Evolutionary conservation across 2,888 invertebrate genomes (phyloP).

Genomic region (Branchipolynoe longqiensis): DNA sequence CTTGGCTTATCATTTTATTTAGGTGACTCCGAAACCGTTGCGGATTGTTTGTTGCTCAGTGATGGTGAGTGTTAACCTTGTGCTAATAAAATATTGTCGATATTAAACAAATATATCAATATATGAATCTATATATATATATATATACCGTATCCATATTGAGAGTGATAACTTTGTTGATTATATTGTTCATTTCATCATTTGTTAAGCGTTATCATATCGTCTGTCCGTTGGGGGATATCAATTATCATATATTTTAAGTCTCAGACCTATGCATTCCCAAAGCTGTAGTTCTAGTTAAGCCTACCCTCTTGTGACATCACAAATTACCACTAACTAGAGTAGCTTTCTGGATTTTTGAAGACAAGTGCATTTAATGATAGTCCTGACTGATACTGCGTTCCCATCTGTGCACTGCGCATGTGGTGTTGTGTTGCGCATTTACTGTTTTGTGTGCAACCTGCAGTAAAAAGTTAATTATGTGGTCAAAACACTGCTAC

Average conservation of each 20-base stretch:
- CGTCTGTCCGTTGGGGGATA: not conserved
- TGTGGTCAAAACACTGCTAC: no score
- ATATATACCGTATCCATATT: no score
- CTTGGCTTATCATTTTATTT: no score
- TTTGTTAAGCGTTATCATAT: constrained; percentile 9
- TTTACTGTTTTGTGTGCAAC: no score
- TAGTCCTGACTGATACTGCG: no score
- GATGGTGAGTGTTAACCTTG: not conserved
- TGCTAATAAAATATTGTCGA: not conserved
- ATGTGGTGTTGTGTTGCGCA: no score
- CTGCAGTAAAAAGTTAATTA: no score
- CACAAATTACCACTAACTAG: not conserved
- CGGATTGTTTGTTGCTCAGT: constrained; percentile 5
- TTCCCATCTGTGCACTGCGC: no score
- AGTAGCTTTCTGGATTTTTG: no score
- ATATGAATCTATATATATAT: no score
- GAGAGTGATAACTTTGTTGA: constrained; percentile 15
- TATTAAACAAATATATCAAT: not conserved
- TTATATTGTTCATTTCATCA: constrained; percentile 33
- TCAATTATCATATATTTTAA: not conserved
- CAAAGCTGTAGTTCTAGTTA: not conserved
- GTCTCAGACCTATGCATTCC: not conserved
- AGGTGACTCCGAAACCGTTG: not conserved
- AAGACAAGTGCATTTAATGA: no score
- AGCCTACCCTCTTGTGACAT: not conserved